Base-by-base conservation (phyloP, 2,113 vertebrate genomes). In the Eolophus roseicapilla region DNA sequence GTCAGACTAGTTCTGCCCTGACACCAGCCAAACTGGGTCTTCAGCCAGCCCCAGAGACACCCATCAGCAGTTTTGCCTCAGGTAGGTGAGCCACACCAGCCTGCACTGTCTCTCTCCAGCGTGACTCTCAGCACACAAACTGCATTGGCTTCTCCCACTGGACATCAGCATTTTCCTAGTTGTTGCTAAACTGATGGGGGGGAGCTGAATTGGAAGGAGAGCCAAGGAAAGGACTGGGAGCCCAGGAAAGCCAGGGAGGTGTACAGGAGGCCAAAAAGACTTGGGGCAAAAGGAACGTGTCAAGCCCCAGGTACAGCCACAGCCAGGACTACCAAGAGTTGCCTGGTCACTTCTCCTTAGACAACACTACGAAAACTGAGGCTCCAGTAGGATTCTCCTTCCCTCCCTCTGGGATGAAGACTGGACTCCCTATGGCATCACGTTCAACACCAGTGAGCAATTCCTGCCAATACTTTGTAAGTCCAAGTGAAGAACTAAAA, bases 371-470 rank as follows among this genome's bases (percentile, higher is more conserved):
- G 64, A 57, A 86, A 94, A 70, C 27, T 8, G 13, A 80, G 47
- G 31, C 7, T 67, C 27, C 65, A 27, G 6, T 1, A 70, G 12
- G 28, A 17, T 73, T 80, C 33, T 78, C 33, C 74, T 83, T 83
- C 44, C 11, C 35, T 75, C 12, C 27, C 28, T 52, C 19, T 37
- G 2, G 63, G 19, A 91, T 28, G n/a, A 52, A 27, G 23, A 63
- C 29, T 31, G 62, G 8, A 53, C 3, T 77, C 43, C n/a, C n/a
- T 59, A 3, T 1, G 13, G 31, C 21, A 86, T 21, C 3, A 0
- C 23, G 8, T 71, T 82, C 37, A 73, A 55, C 28, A 41, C 12
- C 6, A 11, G 63, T 28, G 44, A 87, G 44, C 27, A 63, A 62
- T 10, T 52, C 55, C 43, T 53, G 27, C 37, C 73, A n/a, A 29